Evolutionary conservation across 2,888 invertebrate genomes (phyloP).

Genomic region (Balanococcus diminutus): DNA sequence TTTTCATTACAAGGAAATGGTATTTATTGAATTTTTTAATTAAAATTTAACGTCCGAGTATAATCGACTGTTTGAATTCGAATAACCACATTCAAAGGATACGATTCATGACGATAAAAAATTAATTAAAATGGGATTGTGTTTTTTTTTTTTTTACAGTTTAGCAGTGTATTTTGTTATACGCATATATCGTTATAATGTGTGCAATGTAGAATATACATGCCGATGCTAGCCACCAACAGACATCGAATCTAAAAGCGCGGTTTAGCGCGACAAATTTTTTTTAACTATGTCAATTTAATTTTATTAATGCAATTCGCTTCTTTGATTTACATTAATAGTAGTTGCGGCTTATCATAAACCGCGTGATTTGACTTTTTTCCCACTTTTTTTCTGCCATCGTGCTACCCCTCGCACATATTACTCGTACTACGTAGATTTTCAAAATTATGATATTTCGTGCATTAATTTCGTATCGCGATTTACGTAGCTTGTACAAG

Average conservation of each 20-base stretch:
- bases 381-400: not conserved
- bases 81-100: conserved; percentile 21
- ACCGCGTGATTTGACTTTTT: not conserved
- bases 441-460: not conserved
- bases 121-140: conserved; percentile 18
- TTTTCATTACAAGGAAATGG: conserved; percentile 29
- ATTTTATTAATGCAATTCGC: conserved; percentile 27
- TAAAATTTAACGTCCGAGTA: conserved; percentile 9
- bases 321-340: conserved; percentile 24
- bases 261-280: not conserved
- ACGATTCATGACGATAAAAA: conserved; percentile 14
- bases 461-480: not conserved
- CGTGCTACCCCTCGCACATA: not conserved
- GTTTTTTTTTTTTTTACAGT: not conserved
- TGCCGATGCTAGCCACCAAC: not conserved
- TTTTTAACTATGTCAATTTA: conserved; percentile 3
- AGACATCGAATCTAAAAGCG: not conserved
- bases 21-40: conserved; percentile 32
- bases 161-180: not conserved
- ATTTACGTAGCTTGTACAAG: not conserved
- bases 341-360: not conserved
- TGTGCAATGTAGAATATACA: not conserved
- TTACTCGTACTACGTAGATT: not conserved
- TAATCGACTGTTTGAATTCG: conserved; percentile 29
- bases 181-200: not conserved